phyloP scores from a whole-genome alignment of 2,888 invertebrate species.

The Plagiodera versicolora region DNA sequence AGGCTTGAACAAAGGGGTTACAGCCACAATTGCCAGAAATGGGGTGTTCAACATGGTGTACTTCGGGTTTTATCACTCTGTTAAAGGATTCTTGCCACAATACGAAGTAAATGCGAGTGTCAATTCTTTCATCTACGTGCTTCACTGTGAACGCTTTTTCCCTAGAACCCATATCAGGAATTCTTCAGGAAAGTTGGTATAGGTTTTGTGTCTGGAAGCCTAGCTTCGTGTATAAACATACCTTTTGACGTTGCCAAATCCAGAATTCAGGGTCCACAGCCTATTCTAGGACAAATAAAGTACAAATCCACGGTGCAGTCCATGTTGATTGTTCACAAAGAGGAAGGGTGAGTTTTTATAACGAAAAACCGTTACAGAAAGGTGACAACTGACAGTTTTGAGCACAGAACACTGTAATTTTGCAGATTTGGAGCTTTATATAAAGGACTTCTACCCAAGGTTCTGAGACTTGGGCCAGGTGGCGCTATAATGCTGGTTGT shows the following conservation, averaged over 20 bases:
- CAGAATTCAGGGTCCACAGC: conserved; percentile 91
- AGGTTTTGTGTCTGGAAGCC: conserved; percentile 84
- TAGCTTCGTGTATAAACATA: conserved; percentile 87
- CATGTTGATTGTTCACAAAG: conserved; percentile 73
- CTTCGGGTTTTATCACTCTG: conserved; percentile 93
- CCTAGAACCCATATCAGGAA: conserved; percentile 70
- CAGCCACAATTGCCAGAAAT: conserved; percentile 87
- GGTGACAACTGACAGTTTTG: no score
- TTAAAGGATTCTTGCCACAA: conserved; percentile 73
- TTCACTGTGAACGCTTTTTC: no score
- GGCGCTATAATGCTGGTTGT: conserved; percentile 95
- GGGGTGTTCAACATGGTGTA: conserved; percentile 92
- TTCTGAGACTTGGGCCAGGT: conserved; percentile 88
- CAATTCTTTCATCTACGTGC: no score
- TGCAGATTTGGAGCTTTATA: conserved; percentile 82
- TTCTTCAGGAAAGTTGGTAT: conserved; percentile 77
- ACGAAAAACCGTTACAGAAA: no score
- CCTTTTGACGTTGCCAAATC: conserved; percentile 97
- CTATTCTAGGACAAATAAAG: conserved; percentile 69
- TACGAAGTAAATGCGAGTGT: conserved; percentile 59
- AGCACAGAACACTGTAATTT: conserved; percentile 45
- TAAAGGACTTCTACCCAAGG: conserved; percentile 89
- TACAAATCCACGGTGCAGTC: conserved; percentile 77
- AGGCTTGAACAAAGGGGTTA: conserved; percentile 85
- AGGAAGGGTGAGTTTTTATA: conserved; percentile 76